Evolutionary conservation across 2,888 invertebrate genomes (phyloP).

Genomic region (Flabesymbios commensalis): DNA sequence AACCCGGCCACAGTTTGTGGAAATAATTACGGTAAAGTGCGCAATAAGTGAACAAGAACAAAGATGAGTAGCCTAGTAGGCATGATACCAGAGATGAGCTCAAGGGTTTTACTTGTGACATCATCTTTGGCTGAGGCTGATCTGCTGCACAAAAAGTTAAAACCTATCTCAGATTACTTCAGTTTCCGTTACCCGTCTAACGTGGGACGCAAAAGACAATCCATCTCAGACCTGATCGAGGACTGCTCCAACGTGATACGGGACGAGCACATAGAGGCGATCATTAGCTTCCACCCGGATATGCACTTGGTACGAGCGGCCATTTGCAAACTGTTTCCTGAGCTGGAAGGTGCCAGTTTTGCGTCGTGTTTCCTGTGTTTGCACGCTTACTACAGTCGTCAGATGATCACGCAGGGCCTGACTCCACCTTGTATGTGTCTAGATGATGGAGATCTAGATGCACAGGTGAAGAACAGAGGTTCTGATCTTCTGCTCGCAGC

Average conservation of each 20-base stretch:
- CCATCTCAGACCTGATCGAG: not conserved
- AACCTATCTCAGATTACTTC: not conserved
- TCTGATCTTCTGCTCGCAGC: not conserved
- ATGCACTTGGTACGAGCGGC: not conserved
- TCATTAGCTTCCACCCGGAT: slow-evolving; percentile 1
- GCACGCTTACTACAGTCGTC: slow-evolving; percentile 1
- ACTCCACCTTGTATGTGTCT: not conserved
- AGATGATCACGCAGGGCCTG: not conserved
- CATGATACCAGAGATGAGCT: too few relatives aligned
- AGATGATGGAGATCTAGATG: not conserved
- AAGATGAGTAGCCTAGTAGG: too few relatives aligned
- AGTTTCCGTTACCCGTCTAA: slow-evolving; percentile 10
- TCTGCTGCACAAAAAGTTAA: not conserved
- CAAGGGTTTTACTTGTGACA: slow-evolving; percentile 5
- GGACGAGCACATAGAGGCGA: slow-evolving; percentile 8
- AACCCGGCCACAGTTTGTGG: too few relatives aligned
- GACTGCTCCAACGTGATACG: slow-evolving; percentile 12
- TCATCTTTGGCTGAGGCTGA: slow-evolving; percentile 3
- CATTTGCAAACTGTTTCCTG: slow-evolving; percentile 2
- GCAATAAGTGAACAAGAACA: too few relatives aligned
- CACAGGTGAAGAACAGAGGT: too few relatives aligned
- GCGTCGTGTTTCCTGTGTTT: slow-evolving; percentile 7
- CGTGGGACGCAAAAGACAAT: not conserved
- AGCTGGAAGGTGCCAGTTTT: not conserved
- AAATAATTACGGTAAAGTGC: too few relatives aligned